phyloP scores from a whole-genome alignment of 2,113 vertebrate genomes.

The Anarhynchus alexandrinus region DNA sequence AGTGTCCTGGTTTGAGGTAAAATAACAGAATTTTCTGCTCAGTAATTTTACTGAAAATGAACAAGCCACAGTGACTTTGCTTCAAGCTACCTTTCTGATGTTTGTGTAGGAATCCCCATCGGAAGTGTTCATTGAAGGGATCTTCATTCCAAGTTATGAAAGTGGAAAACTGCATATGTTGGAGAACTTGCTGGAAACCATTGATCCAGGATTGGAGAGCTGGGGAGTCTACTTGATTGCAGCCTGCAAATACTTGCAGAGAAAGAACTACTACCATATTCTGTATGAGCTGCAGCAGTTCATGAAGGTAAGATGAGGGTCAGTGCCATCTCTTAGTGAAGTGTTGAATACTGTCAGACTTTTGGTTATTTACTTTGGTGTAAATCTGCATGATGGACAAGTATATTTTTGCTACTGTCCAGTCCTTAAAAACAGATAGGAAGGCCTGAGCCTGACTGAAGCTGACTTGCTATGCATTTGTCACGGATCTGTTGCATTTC shows the following conservation, averaged over 20 bases:
- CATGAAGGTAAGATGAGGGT: constrained; percentile 84
- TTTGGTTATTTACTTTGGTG: not conserved
- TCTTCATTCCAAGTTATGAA: constrained; percentile 89
- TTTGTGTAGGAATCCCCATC: constrained; percentile 85
- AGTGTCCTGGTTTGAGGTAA: too few species aligned
- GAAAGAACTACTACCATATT: constrained; percentile 87
- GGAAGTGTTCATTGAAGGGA: constrained; percentile 92
- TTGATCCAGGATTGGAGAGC: constrained; percentile 85
- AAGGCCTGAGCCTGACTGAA: not conserved
- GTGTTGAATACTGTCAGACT: not conserved
- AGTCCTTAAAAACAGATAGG: not conserved
- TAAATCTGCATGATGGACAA: not conserved
- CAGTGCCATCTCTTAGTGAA: not conserved
- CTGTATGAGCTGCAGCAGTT: constrained; percentile 96
- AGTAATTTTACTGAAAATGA: not conserved
- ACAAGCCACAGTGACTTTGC: not conserved
- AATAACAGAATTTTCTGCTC: too few species aligned
- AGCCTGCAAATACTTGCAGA: constrained; percentile 92
- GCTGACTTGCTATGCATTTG: not conserved
- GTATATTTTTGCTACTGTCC: not conserved
- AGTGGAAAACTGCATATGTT: constrained; percentile 83
- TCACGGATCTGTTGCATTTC: not conserved
- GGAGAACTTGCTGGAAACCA: constrained; percentile 86
- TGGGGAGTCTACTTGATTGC: constrained; percentile 91
- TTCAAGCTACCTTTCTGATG: not conserved